A percentile compares a stretch with the other conserved stretches of the same genome.
Evolutionary conservation across 2,888 invertebrate species (phyloP).

Genomic region (Pollenia labialis): DNA sequence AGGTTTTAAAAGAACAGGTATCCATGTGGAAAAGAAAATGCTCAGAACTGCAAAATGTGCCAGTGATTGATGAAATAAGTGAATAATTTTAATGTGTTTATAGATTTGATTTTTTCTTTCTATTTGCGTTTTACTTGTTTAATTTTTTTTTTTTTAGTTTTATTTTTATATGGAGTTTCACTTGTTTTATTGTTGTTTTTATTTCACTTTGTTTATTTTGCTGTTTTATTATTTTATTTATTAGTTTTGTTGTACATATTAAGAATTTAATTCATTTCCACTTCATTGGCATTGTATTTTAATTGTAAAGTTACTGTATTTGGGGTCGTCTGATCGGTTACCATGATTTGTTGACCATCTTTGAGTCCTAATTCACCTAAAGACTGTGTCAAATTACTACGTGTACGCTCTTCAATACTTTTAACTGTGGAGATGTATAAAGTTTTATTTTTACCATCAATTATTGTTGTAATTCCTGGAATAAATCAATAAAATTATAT

Average conservation of each 20-base stretch:
- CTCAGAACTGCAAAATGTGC: constrained; percentile 84
- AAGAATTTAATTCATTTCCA: constrained; percentile 81
- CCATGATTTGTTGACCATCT: constrained; percentile 94
- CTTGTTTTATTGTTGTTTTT: constrained; percentile 26
- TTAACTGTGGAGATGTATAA: constrained; percentile 96
- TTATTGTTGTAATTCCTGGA: constrained; percentile 90
- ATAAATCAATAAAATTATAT: constrained; percentile 13
- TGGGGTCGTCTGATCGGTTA: constrained; percentile 96
- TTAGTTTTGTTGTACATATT: not conserved
- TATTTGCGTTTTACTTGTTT: constrained; percentile 45
- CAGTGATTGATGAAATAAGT: constrained; percentile 84
- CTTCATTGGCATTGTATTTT: constrained; percentile 87
- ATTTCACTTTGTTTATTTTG: constrained; percentile 9
- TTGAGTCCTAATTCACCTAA: constrained; percentile 92
- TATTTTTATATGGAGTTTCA: constrained; percentile 46
- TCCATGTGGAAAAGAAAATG: constrained; percentile 83
- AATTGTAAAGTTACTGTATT: constrained; percentile 91
- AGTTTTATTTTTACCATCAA: constrained; percentile 94
- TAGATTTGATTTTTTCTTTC: constrained; percentile 35
- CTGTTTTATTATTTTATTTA: not conserved
- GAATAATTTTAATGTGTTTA: constrained; percentile 77
- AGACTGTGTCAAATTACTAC: constrained; percentile 94
- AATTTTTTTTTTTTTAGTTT: constrained; percentile 25
- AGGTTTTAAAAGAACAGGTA: constrained; percentile 86
- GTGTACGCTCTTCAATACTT: constrained; percentile 95